Percentiles rank a stretch among this genome's conserved stretches.
Conservation (phyloP, 2,797 vertebrate genomes). For the Numenius phaeopus region DNA sequence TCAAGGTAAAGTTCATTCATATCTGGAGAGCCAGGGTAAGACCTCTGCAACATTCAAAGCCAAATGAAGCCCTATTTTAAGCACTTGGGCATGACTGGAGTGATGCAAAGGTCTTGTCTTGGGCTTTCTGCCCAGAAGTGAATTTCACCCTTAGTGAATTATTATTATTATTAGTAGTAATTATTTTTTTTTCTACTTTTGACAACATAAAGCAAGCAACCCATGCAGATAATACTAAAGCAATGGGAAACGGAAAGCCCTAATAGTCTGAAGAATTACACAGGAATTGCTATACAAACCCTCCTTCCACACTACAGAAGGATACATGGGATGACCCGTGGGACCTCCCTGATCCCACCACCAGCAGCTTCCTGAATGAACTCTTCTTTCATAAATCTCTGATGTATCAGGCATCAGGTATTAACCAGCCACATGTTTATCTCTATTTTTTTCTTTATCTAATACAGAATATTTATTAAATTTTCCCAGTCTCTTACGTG, state of each 20-base stretch:
- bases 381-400: not conserved
- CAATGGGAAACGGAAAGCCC: not conserved
- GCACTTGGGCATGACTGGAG: not conserved
- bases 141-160: not conserved
- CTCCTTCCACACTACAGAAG: not conserved
- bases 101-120: not conserved
- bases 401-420: not conserved
- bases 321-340: not conserved
- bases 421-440: not conserved
- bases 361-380: not conserved
- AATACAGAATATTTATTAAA: not conserved
- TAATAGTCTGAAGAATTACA: not conserved
- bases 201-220: not conserved
- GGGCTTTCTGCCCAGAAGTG: not conserved
- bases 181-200: not conserved
- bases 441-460: not conserved
- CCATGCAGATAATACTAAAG: not conserved
- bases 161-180: not conserved
- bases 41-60: not conserved
- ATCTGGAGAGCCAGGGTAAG: not conserved
- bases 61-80: not conserved
- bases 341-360: not conserved
- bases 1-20: not conserved
- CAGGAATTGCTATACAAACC: not conserved
- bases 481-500: accelerated